phyloP scores from a whole-genome alignment of 1,140 invertebrate genomes.

The Hydropsyche tenuis region DNA sequence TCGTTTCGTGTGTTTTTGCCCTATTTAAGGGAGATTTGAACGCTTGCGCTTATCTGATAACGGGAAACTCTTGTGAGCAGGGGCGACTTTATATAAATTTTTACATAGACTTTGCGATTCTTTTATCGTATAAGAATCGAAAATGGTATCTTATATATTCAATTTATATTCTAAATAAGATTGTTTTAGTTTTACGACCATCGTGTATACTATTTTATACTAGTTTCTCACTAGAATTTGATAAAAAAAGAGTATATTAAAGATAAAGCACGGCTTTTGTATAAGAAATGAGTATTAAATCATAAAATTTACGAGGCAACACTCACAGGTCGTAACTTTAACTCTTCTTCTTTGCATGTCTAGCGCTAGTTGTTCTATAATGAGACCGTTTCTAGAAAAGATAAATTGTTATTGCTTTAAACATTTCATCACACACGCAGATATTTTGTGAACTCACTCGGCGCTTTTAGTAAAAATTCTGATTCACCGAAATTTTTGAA shows the following conservation, averaged over 20 bases:
- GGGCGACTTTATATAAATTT: too few relatives aligned
- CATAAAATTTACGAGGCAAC: slow-evolving; percentile 8
- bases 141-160: too few relatives aligned
- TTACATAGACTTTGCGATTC: too few relatives aligned
- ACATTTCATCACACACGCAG: slow-evolving; percentile 4
- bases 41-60: slow-evolving; percentile 16
- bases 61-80: neutral
- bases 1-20: slow-evolving; percentile 11
- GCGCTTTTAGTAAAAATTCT: too few relatives aligned
- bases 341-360: slow-evolving; percentile 14
- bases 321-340: slow-evolving; percentile 12
- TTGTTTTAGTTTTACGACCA: too few relatives aligned
- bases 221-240: too few relatives aligned
- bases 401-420: slow-evolving; percentile 16
- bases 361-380: slow-evolving; percentile 13
- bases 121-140: too few relatives aligned
- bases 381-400: slow-evolving; percentile 9
- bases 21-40: slow-evolving; percentile 1
- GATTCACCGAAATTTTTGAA: too few relatives aligned
- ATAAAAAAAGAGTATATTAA: too few relatives aligned
- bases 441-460: neutral
- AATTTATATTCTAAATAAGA: too few relatives aligned
- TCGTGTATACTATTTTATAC: too few relatives aligned
- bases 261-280: too few relatives aligned
- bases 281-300: neutral